Evolutionary conservation across 2,113 vertebrate species (phyloP), one percentile per base, ranked within the genome.

Genomic region (Ceyx melanurus): DNA sequence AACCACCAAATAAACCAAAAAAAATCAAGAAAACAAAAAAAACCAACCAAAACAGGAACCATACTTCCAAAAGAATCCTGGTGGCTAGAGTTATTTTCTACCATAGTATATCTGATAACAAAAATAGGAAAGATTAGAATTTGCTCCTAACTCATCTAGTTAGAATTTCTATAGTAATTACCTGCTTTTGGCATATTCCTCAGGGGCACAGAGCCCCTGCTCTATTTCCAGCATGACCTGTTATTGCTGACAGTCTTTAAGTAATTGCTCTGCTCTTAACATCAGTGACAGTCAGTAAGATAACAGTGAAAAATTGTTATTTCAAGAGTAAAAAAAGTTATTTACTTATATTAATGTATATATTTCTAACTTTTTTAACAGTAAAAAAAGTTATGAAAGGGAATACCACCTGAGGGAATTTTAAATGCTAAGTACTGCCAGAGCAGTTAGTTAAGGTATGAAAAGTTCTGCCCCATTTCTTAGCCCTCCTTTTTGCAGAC

Each of bases 401-500:
- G 42, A 31, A 71, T 81, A 45, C 11, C 4, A 88, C 20, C 25
- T 86, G 42, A 75, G 19, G n/a, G 29, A 60, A 57, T 86, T 92
- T 62, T 57, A 81, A 50, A 18, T 31, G 46, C 77, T 75, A 71
- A 65, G 23, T 64, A 46, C 57, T 68, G 60, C 33, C 37, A 53
- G 58, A 37, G 37, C 9, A 37, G 37, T 37, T 37, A 72, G 22
- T 66, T 50, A 67, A 48, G 29, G 66, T 62, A 66, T 22, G 58
- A n/a, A 25, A 84, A 82, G 37, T 58, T 82, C 42, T 84, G 53
- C 46, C 28, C 58, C 61, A 72, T 83, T 57, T 81, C 90, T 93
- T 89, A 94, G 77, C 40, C 84, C 43, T 93, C 46, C 76, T 94
- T 88, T 54, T 88, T 88, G 90, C 21, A 83, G 76, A 91, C 48